Base-by-base conservation (phyloP, 2,797 vertebrate genomes). In the Xenopus petersii region DNA sequence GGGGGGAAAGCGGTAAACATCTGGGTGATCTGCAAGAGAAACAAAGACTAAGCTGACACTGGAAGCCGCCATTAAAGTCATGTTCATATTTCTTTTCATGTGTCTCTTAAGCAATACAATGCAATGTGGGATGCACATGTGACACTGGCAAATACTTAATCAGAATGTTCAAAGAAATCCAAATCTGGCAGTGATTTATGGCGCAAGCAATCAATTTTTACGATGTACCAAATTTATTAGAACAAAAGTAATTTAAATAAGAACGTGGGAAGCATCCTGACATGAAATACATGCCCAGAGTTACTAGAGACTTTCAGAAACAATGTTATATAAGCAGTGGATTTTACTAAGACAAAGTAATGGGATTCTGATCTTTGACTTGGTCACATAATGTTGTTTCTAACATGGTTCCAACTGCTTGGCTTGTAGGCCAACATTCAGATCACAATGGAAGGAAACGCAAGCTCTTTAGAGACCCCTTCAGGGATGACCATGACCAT, bases 1-100 rank as follows among this genome's bases (percentile, higher is more conserved):
- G 91, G 88, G 5, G 89, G 92, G 79, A 92, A 92, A 63, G 91
- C 91, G 5, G 87, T 86, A 81, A 94, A 94, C 90, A 94, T 95
- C 86, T 93, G 91, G 66, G 88, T 91, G 81, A 94, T 80, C 93
- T 94, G 83, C 47, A 71, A 80, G 79, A 63, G 51, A 81, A 80
- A 79, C 46, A 46, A 49, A 51, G 15, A 12, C 6, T 12, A 51
- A 51, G 49, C 49, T 15, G 15, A 51, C 11, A 51, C 15, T 70
- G 36, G 73, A 80, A 54, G n/a, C 74, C 67, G 67, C 16, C 26
- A n/a, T 33, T 68, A 73, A 59, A 73, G 46, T 59, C 49, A 26
- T 33, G 12, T 16, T 72, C 17, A 67, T 72, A 67, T 58, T 55
- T 70, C 8, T 26, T 78, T 71, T 59, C 36, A 58, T 70, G 60